Evolutionary conservation across 53 echinoderm and acorn worm species (phyloP).

Genomic region (Patiria pectinifera): DNA sequence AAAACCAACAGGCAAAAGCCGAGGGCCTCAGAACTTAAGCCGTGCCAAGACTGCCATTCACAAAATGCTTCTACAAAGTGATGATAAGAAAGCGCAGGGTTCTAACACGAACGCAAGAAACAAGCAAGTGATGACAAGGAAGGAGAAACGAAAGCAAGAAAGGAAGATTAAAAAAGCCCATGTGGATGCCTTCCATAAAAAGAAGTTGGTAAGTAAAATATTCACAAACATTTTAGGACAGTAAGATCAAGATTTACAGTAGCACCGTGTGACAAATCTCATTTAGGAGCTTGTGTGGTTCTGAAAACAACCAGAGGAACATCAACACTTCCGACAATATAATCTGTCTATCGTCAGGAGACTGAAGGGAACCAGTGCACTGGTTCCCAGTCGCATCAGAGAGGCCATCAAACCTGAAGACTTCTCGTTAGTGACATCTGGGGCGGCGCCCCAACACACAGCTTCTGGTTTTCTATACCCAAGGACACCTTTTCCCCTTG

Average conservation of each 20-base stretch:
- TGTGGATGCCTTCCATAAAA: constrained; percentile 57
- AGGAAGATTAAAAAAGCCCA: constrained; percentile 68
- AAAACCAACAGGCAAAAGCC: neutral
- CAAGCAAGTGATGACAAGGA: constrained; percentile 49
- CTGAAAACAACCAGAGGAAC: too few species aligned
- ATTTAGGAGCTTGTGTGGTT: too few species aligned
- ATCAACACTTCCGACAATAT: too few species aligned
- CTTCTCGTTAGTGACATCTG: too few species aligned
- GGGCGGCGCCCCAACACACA: too few species aligned
- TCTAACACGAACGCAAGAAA: neutral
- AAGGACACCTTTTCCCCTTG: too few species aligned
- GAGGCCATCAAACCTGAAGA: too few species aligned
- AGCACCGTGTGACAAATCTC: too few species aligned
- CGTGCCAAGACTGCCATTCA: constrained; percentile 69
- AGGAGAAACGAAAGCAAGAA: constrained; percentile 65
- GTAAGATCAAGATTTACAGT: neutral
- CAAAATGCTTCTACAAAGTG: constrained; percentile 63
- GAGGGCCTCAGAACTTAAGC: constrained; percentile 69
- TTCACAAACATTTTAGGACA: neutral
- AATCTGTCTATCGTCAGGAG: too few species aligned
- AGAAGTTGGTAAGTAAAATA: constrained; percentile 43
- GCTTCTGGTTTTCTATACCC: too few species aligned
- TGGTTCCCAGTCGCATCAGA: too few species aligned
- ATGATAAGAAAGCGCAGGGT: neutral
- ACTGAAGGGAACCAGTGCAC: too few species aligned